These are phyloP conservation scores for Drosophila lowei DNA, from an alignment of 1,140 invertebrate species.

Conservation along the genomic window DNA sequence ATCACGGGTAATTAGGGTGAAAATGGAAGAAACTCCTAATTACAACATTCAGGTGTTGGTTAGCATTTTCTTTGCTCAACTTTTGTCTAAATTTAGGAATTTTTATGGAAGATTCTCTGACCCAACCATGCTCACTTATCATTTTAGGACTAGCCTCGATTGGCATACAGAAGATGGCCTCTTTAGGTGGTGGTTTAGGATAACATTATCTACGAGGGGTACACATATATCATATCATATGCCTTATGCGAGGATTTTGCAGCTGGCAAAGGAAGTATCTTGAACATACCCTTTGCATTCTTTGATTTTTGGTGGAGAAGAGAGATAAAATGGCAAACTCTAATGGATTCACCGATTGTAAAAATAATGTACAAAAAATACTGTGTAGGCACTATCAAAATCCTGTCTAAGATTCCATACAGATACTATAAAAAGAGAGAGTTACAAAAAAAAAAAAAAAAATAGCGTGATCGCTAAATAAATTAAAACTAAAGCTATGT, in stretches of 20 bases:
- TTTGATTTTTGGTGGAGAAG: constrained; percentile 37
- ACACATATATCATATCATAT: too few species aligned
- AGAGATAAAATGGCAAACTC: constrained; percentile 54
- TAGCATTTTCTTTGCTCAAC: constrained; percentile 10
- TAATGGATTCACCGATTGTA: constrained; percentile 22
- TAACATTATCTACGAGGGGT: too few species aligned
- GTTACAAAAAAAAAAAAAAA: constrained; percentile 13
- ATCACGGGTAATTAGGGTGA: too few species aligned
- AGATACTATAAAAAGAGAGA: constrained; percentile 24
- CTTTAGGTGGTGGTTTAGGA: too few species aligned
- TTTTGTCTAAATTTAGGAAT: constrained; percentile 45
- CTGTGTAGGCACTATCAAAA: constrained; percentile 57
- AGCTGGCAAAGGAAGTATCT: constrained; percentile 29
- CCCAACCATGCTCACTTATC: constrained; percentile 37
- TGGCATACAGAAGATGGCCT: constrained; percentile 48
- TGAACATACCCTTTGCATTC: constrained; percentile 4
- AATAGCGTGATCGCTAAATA: constrained; percentile 29
- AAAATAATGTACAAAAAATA: constrained; percentile 70
- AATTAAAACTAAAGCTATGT: constrained; percentile 45
- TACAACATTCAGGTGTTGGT: not conserved
- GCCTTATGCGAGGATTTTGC: too few species aligned
- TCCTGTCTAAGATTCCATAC: constrained; percentile 44
- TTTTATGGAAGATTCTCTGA: constrained; percentile 16
- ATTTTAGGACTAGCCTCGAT: constrained; percentile 55
- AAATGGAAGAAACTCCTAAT: too few species aligned